phyloP scores from a whole-genome alignment of 2,888 invertebrate genomes.

The Morinoia aosen region DNA sequence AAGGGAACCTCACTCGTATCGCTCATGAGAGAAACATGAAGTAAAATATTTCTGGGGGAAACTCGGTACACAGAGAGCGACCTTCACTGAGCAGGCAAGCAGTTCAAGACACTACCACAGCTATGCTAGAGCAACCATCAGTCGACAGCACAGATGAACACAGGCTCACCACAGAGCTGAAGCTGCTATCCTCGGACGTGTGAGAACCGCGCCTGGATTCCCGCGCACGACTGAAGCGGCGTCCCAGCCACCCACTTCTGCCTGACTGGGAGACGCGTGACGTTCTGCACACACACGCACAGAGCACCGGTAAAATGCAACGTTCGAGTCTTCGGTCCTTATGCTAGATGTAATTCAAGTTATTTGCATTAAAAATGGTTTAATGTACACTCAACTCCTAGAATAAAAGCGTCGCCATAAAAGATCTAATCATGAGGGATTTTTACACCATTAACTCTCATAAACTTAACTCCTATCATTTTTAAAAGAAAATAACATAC shows the following conservation, averaged over 20 bases:
- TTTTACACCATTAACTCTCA: too few species aligned
- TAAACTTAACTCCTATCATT: too few species aligned
- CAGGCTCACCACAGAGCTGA: slow-evolving; percentile 64
- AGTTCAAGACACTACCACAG: background rate
- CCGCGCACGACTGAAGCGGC: slow-evolving; percentile 14
- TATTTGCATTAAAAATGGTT: too few species aligned
- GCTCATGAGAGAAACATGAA: background rate
- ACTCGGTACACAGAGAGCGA: background rate
- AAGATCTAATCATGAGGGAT: too few species aligned
- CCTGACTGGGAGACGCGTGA: slow-evolving; percentile 25
- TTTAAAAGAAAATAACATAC: too few species aligned
- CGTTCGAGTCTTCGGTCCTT: too few species aligned
- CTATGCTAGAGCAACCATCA: background rate
- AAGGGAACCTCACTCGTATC: background rate
- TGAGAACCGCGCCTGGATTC: slow-evolving; percentile 56
- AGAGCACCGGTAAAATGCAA: background rate
- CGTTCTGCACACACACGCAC: slow-evolving; percentile 26
- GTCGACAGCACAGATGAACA: background rate
- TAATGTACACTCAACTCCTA: too few species aligned
- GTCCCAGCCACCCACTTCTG: slow-evolving; percentile 30
- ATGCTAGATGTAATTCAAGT: too few species aligned
- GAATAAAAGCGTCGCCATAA: too few species aligned
- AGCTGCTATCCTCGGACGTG: slow-evolving; percentile 67
- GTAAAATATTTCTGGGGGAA: background rate
- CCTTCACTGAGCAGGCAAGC: background rate